Conservation (phyloP, 2,113 vertebrate genomes). For the Okapia johnstoni region DNA sequence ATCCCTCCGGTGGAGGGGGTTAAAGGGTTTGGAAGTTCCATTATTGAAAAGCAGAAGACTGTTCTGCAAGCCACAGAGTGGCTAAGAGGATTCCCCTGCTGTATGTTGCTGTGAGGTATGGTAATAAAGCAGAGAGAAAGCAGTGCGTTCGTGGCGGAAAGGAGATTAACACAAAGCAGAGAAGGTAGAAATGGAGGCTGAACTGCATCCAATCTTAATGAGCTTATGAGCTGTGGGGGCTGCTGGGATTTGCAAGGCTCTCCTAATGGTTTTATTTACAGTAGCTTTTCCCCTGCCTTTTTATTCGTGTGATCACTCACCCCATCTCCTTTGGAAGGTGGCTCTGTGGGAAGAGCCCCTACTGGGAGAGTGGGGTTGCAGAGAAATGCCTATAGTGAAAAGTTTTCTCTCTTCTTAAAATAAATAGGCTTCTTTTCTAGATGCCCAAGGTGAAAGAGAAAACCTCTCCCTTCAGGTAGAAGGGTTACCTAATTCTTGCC, state of each 20-base stretch:
- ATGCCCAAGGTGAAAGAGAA: conserved; percentile 64
- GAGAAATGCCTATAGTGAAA: conserved; percentile 38
- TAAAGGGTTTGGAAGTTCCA: conserved; percentile 77
- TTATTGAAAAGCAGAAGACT: conserved; percentile 76
- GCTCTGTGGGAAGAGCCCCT: conserved; percentile 68
- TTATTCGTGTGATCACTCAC: conserved; percentile 73
- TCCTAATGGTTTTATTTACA: conserved; percentile 87
- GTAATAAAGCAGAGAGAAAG: conserved; percentile 84
- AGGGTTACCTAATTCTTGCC: conserved; percentile 62
- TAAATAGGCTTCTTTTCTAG: not conserved
- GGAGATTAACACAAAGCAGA: conserved; percentile 85
- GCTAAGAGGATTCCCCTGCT: conserved; percentile 82
- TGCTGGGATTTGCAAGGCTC: conserved; percentile 83
- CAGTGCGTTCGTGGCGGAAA: conserved; percentile 74
- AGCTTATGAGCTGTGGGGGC: conserved; percentile 86
- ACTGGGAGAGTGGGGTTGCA: conserved; percentile 54
- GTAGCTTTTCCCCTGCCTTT: conserved; percentile 78
- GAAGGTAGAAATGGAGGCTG: conserved; percentile 84
- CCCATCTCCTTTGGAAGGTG: conserved; percentile 65
- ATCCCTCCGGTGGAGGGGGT: conserved; percentile 48
- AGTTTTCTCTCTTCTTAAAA: conserved; percentile 53
- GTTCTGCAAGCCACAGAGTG: conserved; percentile 75
- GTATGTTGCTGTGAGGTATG: conserved; percentile 81
- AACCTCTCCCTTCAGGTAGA: conserved; percentile 34
- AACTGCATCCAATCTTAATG: conserved; percentile 85